phyloP scores from a whole-genome alignment of 1,140 invertebrate species.

The Oryzaephilus surinamensis region DNA sequence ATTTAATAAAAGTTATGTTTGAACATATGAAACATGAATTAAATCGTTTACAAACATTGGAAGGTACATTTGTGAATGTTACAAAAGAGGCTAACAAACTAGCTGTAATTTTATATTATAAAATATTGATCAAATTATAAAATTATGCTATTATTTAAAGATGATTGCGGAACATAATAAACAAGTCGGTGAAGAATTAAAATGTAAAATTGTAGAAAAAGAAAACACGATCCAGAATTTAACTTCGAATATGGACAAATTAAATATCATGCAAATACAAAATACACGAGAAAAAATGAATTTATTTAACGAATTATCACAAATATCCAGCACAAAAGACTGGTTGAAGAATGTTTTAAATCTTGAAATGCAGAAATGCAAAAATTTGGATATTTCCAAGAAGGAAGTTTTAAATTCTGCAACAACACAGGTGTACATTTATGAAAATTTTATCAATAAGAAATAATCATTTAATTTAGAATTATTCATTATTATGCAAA shows the following conservation, averaged over 20 bases:
- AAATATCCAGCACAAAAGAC: constrained; percentile 26
- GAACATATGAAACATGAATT: constrained; percentile 26
- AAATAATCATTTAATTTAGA: no score
- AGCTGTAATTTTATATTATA: constrained; percentile 15
- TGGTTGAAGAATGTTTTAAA: constrained; percentile 23
- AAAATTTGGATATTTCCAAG: constrained; percentile 20
- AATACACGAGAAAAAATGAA: constrained; percentile 27
- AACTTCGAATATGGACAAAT: constrained; percentile 20
- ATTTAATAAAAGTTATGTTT: constrained; percentile 25
- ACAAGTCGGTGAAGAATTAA: constrained; percentile 26
- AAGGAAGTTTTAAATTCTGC: constrained; percentile 16
- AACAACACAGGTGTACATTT: constrained; percentile 15
- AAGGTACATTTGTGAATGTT: constrained; percentile 22
- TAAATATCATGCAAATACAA: constrained; percentile 27
- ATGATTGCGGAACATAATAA: constrained; percentile 32
- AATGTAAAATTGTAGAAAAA: constrained; percentile 22
- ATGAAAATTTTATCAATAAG: no score
- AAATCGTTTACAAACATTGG: constrained; percentile 20
- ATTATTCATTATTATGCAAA: no score
- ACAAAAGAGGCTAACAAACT: constrained; percentile 26
- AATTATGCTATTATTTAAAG: constrained; percentile 19
- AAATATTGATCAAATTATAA: background rate
- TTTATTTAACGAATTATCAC: constrained; percentile 27
- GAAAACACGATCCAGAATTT: constrained; percentile 25
- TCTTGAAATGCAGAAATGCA: constrained; percentile 23